Percentiles rank a stretch among this genome's conserved stretches.
These are phyloP conservation scores for Vannuccia rotundouncinata DNA, from an alignment of 2,888 invertebrate genomes.

Conservation along the genomic window DNA sequence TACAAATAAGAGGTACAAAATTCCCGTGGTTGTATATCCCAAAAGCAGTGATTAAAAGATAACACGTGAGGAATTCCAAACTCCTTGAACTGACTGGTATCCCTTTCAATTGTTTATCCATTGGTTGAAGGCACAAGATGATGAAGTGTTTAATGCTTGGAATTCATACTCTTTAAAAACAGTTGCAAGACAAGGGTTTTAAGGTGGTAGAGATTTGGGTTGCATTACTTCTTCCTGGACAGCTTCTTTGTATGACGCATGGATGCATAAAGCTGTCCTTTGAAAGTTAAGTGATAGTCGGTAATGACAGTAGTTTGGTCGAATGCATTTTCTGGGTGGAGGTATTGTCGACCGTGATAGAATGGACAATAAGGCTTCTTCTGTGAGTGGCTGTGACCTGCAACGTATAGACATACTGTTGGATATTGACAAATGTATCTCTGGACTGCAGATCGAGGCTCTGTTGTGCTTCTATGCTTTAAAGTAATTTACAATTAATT, in stretches of 20 bases:
- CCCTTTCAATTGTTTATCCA: slow-evolving; percentile 6
- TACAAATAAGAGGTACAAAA: neutral
- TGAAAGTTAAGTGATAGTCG: neutral
- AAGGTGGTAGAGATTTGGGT: neutral
- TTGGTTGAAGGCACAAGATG: neutral
- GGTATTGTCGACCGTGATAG: neutral
- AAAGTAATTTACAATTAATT: too few relatives aligned
- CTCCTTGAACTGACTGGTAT: neutral
- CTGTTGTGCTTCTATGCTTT: too few relatives aligned
- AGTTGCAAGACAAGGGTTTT: neutral
- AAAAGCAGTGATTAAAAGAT: slow-evolving; percentile 1
- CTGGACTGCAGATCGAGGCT: too few relatives aligned
- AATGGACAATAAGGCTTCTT: slow-evolving; percentile 7
- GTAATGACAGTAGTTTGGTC: neutral
- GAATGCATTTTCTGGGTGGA: neutral
- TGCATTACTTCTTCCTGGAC: neutral
- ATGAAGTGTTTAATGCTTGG: neutral
- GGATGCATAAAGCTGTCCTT: neutral
- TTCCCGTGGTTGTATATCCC: neutral
- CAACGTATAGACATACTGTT: neutral
- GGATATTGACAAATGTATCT: neutral
- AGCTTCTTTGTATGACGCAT: slow-evolving; percentile 16
- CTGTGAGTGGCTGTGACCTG: neutral
- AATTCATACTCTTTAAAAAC: neutral
- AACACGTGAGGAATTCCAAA: neutral